Conservation (phyloP, 2,113 vertebrate species). For the Albula glossodonta region DNA sequence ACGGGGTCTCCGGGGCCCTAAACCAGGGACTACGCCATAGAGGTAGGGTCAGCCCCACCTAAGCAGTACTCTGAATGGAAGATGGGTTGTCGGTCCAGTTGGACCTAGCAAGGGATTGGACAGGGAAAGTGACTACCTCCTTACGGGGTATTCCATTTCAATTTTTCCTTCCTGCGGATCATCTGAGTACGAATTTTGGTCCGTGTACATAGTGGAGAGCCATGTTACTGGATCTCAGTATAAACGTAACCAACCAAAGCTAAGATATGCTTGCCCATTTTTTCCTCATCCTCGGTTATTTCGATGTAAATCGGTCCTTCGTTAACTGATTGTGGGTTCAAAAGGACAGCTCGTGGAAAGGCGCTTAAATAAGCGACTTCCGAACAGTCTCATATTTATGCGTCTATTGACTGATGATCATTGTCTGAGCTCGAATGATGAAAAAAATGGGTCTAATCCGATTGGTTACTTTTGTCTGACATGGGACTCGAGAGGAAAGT, state of each 20-base stretch:
- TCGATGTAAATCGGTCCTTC: neutral
- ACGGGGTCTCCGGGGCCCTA: conserved; percentile 69
- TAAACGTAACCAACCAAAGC: neutral
- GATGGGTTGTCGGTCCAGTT: conserved; percentile 52
- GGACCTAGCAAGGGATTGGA: conserved; percentile 53
- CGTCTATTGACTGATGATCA: neutral
- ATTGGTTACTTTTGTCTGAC: conserved; percentile 44
- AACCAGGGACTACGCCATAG: conserved; percentile 63
- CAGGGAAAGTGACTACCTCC: conserved; percentile 51
- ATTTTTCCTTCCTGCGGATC: conserved; percentile 46
- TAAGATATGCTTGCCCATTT: neutral
- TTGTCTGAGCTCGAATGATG: conserved; percentile 19
- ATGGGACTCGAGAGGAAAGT: conserved; percentile 28
- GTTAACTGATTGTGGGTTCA: neutral
- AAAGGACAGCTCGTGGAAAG: neutral
- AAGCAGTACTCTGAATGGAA: conserved; percentile 59
- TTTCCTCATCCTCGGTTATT: neutral
- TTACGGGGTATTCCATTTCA: conserved; percentile 38
- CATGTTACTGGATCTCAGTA: neutral
- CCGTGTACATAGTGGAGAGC: neutral
- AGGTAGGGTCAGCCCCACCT: conserved; percentile 71
- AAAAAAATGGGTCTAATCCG: conserved; percentile 10
- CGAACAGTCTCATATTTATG: neutral
- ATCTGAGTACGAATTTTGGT: neutral
- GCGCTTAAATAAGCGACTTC: neutral